Base-by-base conservation (phyloP, 35 echinoderm and acorn worm genomes). In the Strongylocentrotus purpuratus region DNA sequence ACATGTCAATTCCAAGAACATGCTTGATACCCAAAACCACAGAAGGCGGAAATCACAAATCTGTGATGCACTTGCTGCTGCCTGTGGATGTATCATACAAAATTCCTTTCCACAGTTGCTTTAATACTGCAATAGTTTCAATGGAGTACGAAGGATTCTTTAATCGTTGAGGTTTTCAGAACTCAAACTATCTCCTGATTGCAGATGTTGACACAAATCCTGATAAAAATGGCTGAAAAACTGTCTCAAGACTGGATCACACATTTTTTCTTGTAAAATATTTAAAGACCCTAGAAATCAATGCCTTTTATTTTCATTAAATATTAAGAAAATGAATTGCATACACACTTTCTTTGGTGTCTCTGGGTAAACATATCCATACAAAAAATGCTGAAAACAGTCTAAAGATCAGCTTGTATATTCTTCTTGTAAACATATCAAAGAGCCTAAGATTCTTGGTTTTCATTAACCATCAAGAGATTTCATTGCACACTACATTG, bases 361-460 rank as follows among this genome's bases (percentile, higher is more conserved):
- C 88, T 99, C 98, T 31, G 98, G 98, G 94, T 99, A 99, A 48
- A 99, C n/a, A n/a, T n/a, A n/a, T n/a, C n/a, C n/a, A n/a, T n/a
- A n/a, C n/a, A n/a, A n/a, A n/a, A n/a, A n/a, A n/a, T n/a, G n/a
- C n/a, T n/a, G n/a, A n/a, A n/a, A n/a, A n/a, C n/a, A n/a, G n/a
- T n/a, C n/a, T n/a, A n/a, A n/a, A n/a, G n/a, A n/a, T n/a, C n/a
- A n/a, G n/a, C n/a, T n/a, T n/a, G n/a, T n/a, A n/a, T n/a, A n/a
- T n/a, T n/a, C n/a, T n/a, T n/a, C n/a, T n/a, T n/a, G n/a, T n/a
- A n/a, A n/a, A n/a, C n/a, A n/a, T n/a, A n/a, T n/a, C n/a, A n/a
- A n/a, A n/a, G n/a, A n/a, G n/a, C n/a, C n/a, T n/a, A n/a, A n/a
- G n/a, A n/a, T n/a, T n/a, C n/a, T n/a, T n/a, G n/a, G n/a, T n/a